These are phyloP conservation scores for Xyrichtys novacula DNA, from an alignment of 2,797 vertebrate genomes.

Conservation along the genomic window DNA sequence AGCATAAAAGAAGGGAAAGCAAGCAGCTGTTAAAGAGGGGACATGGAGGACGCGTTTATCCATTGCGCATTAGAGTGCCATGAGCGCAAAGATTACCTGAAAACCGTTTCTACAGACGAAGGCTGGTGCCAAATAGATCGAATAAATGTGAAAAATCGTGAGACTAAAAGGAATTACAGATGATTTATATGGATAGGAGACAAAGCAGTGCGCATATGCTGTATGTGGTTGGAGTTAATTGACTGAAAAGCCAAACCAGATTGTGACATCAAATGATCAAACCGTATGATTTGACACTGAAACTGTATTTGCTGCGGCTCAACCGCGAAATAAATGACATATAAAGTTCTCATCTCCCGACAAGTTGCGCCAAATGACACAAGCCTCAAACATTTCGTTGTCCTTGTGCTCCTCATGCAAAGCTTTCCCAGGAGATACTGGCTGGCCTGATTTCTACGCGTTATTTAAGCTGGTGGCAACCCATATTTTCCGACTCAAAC, in stretches of 20 bases:
- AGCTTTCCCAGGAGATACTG: background rate
- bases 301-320: background rate
- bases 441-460: background rate
- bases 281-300: background rate
- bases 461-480: background rate
- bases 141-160: background rate
- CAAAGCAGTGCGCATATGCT: slow-evolving; percentile 1
- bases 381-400: slow-evolving; percentile 11
- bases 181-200: background rate
- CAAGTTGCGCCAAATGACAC: slow-evolving; percentile 37
- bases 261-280: background rate
- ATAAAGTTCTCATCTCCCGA: slow-evolving; percentile 22
- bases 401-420: slow-evolving; percentile 15
- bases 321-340: background rate
- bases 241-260: background rate
- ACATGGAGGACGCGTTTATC: slow-evolving; percentile 13
- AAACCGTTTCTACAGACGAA: background rate
- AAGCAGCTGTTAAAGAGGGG: background rate
- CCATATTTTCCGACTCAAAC: background rate
- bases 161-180: background rate
- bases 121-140: background rate
- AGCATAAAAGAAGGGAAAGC: background rate
- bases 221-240: background rate
- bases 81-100: background rate
- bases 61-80: slow-evolving; percentile 29